Evolutionary conservation across 2,797 vertebrate species (phyloP), one percentile per base, ranked within the genome.

Genomic region (Parauchenoglanis ngamensis): DNA sequence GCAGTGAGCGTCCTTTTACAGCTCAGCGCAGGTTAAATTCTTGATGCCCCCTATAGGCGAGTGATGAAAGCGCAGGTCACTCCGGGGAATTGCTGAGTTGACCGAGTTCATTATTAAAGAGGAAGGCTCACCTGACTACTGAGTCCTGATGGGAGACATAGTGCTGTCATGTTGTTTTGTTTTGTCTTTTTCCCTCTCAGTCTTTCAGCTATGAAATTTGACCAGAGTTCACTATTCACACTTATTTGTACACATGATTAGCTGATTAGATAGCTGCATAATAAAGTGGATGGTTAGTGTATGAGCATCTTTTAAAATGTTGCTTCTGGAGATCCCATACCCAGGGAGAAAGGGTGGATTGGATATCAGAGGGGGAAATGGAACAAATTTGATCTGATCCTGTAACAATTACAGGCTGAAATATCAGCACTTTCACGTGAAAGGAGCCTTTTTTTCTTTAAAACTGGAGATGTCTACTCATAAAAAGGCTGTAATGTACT

Each of bases 41-140:
- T 83, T 31, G 83, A 87, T 91, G 93, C 94, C 94, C 92, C 93
- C 94, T 94, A 92, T 84, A 90, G 94, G 90, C 87, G 81, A 63
- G 3, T 31, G 5, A 87, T 82, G 83, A 65, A 6, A 92, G 91
- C 91, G 90, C 94, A 93, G 92, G 89, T 86, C 87, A 87, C 56
- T 86, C 76, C 79, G 88, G 87, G 90, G 89, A 89, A 92, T 65
- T 91, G 88, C 89, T 85, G 87, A 92, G 93, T 94, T 92, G 92
- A 93, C 65, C 0, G 94, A 92, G 94, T 95, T 94, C 88, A 76
- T 78, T 40, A 49, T 78, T 28, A 56, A 67, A 92, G 87, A 89
- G 88, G 12, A 72, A 91, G 15, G 83, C 72, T 80, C 89, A 78
- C 12, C 25, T 90, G 88, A 91, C 90, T 87, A 87, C 44, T 0